Conservation (phyloP, 2,888 invertebrate genomes). For the Cryptocheilus praepositus region DNA sequence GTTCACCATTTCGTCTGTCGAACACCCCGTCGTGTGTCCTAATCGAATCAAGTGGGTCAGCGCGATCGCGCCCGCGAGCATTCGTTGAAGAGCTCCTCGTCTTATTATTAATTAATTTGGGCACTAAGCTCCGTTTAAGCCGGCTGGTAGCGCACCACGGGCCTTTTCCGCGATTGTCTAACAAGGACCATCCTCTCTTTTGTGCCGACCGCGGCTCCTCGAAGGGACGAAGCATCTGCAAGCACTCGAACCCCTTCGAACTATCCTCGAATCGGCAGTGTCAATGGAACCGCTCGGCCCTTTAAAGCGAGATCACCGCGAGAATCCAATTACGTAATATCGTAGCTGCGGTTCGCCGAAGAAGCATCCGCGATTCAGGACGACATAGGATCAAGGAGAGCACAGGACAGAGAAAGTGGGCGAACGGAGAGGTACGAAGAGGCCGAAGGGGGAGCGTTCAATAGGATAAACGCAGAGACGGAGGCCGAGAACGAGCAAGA, state of each 20-base stretch:
- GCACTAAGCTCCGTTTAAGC: conserved; percentile 52
- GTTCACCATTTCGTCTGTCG: no score
- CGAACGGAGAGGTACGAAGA: conserved; percentile 1
- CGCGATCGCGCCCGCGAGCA: conserved; percentile 33
- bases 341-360: conserved; percentile 59
- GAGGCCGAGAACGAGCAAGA: neutral
- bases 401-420: conserved; percentile 3
- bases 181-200: conserved; percentile 54
- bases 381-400: conserved; percentile 32
- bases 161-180: conserved; percentile 31
- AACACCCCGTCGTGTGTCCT: neutral
- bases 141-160: conserved; percentile 26
- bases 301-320: conserved; percentile 58
- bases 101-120: conserved; percentile 47
- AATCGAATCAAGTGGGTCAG: conserved; percentile 28
- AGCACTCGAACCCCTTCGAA: conserved; percentile 54
- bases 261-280: conserved; percentile 58
- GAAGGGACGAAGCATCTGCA: conserved; percentile 51
- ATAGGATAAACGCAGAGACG: conserved; percentile 15
- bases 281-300: conserved; percentile 59
- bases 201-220: conserved; percentile 36
- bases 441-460: conserved; percentile 16
- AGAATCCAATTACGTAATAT: conserved; percentile 69
- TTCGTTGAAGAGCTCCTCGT: conserved; percentile 32
- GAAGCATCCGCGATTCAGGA: conserved; percentile 52